These are phyloP conservation scores for Lepidotrigona ventralis DNA, from an alignment of 1,140 invertebrate genomes.

Conservation along the genomic window DNA sequence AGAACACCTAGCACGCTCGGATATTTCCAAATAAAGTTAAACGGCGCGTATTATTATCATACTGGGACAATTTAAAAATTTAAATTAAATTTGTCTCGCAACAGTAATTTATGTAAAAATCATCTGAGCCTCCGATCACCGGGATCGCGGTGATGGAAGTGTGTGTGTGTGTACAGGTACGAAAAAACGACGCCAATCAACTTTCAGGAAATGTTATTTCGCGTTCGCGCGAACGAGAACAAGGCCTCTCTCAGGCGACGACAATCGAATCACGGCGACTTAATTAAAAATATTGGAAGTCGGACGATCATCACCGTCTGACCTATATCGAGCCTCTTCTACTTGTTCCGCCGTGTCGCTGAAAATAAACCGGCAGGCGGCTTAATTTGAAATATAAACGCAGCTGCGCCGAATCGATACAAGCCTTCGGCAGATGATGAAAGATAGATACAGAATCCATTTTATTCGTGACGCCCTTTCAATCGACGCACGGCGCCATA, in stretches of 20 bases:
- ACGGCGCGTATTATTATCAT: not conserved
- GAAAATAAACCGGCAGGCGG: constrained; percentile 33
- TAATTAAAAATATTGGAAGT: constrained; percentile 36
- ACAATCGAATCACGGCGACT: not conserved
- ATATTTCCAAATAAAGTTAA: not conserved
- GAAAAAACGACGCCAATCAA: not conserved
- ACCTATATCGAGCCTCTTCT: constrained; percentile 35
- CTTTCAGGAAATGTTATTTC: not conserved
- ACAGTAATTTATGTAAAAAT: too few species aligned
- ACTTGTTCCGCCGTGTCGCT: not conserved
- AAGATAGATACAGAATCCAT: constrained; percentile 8
- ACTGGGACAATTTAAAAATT: not conserved
- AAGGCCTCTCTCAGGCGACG: too few species aligned
- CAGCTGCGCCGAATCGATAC: not conserved
- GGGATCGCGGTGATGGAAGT: not conserved
- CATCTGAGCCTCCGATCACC: too few species aligned
- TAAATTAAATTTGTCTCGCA: not conserved
- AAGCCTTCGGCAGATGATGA: not conserved
- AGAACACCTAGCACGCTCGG: not conserved
- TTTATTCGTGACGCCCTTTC: not conserved
- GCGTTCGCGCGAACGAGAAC: not conserved
- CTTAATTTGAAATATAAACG: constrained; percentile 35
- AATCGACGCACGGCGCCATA: not conserved
- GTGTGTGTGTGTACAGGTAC: not conserved
- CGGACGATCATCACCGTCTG: constrained; percentile 1